Evolutionary conservation across 2,113 vertebrate species (phyloP).

Genomic region (Pelmatolapia mariae): DNA sequence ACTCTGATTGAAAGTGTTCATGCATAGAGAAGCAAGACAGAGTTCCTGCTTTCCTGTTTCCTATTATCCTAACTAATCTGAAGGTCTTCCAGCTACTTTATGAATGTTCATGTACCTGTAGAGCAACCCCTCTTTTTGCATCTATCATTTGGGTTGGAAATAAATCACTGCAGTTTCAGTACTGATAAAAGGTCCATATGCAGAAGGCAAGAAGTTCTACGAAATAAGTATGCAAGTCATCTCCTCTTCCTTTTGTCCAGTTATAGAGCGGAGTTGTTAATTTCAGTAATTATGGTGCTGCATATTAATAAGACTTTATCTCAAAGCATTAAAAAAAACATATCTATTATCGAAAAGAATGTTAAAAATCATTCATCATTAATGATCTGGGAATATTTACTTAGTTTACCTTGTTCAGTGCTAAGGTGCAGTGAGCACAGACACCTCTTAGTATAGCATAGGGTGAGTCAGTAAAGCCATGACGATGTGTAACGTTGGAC

Average conservation of each 20-base stretch:
- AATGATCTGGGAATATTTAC: background rate
- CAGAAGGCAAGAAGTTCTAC: background rate
- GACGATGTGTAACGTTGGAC: background rate
- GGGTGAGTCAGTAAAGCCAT: background rate
- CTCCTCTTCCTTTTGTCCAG: background rate
- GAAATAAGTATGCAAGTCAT: background rate
- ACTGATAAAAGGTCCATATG: background rate
- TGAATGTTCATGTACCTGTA: background rate
- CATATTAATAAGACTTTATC: background rate
- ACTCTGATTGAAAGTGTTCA: conserved; percentile 44
- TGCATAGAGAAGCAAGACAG: conserved; percentile 19
- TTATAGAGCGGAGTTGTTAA: background rate
- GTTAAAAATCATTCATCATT: background rate
- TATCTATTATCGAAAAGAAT: background rate
- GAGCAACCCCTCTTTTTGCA: background rate
- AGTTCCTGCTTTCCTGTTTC: conserved; percentile 4
- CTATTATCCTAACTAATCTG: background rate
- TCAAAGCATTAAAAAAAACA: background rate
- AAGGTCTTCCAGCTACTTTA: background rate
- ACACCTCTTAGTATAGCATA: background rate
- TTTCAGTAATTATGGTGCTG: background rate
- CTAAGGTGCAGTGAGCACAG: background rate
- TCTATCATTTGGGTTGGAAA: background rate
- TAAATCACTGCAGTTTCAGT: background rate
- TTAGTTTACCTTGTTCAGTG: background rate